Conservation (phyloP, 2,797 vertebrate genomes). For the Schizopygopsis pylzovi region DNA sequence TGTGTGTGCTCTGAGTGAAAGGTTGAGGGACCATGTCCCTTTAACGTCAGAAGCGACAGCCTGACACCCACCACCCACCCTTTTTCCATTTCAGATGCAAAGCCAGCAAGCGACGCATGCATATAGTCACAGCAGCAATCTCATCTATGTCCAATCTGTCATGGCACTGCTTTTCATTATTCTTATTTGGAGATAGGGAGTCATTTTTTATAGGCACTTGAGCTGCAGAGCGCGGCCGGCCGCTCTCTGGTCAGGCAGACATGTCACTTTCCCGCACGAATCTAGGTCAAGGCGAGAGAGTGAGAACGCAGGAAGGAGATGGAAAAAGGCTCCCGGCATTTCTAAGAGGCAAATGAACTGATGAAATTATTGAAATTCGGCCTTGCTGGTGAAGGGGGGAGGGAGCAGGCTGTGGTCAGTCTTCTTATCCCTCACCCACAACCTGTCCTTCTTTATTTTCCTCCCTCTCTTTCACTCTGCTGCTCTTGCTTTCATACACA, state of each 20-base stretch:
- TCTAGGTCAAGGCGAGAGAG: conserved; percentile 83
- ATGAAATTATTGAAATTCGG: conserved; percentile 76
- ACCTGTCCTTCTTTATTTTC: conserved; percentile 37
- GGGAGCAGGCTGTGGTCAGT: conserved; percentile 70
- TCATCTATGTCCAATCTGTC: conserved; percentile 89
- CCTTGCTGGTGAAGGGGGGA: conserved; percentile 57
- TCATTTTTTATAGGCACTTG: conserved; percentile 87
- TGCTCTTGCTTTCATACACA: conserved; percentile 6
- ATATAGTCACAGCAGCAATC: conserved; percentile 84
- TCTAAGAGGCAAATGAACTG: conserved; percentile 76
- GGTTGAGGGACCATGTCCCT: conserved; percentile 64
- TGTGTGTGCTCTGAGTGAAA: conserved; percentile 57
- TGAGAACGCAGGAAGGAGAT: conserved; percentile 51
- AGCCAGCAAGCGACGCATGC: conserved; percentile 78
- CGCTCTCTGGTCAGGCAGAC: conserved; percentile 80
- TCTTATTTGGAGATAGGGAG: conserved; percentile 82
- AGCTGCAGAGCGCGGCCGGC: conserved; percentile 67
- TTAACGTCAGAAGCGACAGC: conserved; percentile 67
- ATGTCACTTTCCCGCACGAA: conserved; percentile 80
- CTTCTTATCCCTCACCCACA: conserved; percentile 66
- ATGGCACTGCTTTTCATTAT: conserved; percentile 85
- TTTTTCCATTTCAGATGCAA: conserved; percentile 81
- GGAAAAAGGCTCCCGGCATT: conserved; percentile 67
- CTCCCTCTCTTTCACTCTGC: conserved; percentile 5
- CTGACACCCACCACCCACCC: conserved; percentile 64